Evolutionary conservation across 2,113 vertebrate genomes (phyloP).

Genomic region (Chaetodon trifascialis): DNA sequence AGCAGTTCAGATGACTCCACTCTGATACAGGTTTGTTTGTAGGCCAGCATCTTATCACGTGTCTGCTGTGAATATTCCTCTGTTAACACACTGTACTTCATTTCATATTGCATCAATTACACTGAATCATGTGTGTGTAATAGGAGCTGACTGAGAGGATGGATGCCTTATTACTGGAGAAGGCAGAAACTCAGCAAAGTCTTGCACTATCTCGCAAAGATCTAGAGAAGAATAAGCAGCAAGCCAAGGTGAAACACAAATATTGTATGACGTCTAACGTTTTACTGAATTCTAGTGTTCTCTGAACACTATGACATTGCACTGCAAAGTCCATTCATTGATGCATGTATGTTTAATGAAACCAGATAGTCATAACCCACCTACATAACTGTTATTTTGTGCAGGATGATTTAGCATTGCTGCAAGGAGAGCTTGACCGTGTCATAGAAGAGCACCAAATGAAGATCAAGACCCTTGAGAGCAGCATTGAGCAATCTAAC

Average conservation of each 20-base stretch:
- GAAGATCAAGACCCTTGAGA: conserved; percentile 85
- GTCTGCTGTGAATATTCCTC: neutral
- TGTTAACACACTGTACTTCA: neutral
- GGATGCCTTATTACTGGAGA: conserved; percentile 92
- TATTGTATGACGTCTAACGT: conserved; percentile 1
- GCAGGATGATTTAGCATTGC: conserved; percentile 84
- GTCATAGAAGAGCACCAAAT: conserved; percentile 78
- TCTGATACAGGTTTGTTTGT: conserved; percentile 88
- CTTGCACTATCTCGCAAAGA: conserved; percentile 88
- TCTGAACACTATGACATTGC: neutral
- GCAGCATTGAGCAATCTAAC: conserved; percentile 78
- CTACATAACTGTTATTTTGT: conserved; percentile 54
- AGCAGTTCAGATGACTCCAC: conserved; percentile 84
- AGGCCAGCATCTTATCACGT: neutral
- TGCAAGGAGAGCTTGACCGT: conserved; percentile 84
- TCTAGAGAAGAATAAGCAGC: conserved; percentile 85
- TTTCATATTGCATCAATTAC: neutral
- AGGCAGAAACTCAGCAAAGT: conserved; percentile 94
- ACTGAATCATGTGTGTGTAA: conserved; percentile 21
- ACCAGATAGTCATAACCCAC: neutral
- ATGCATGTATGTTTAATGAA: neutral
- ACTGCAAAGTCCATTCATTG: neutral
- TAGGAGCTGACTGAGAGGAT: conserved; percentile 93
- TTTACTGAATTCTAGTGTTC: neutral
- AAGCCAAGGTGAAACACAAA: conserved; percentile 85